Conservation (phyloP, 1,140 invertebrate genomes). For the Panagrolaimus sp. region DNA sequence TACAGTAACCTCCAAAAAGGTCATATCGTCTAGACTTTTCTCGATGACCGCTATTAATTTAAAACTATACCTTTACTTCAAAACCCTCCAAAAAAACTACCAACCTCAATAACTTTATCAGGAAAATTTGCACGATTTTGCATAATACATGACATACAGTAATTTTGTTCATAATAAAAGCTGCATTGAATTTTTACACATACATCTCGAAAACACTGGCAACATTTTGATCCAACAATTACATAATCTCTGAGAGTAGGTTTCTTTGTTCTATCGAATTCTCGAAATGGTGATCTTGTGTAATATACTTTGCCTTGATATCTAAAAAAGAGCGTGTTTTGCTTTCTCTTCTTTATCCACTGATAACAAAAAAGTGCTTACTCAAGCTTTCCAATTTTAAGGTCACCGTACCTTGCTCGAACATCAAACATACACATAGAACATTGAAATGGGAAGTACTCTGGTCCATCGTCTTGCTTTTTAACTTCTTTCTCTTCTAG, state of each 20-base stretch:
- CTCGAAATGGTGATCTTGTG: background rate
- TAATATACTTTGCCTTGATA: background rate
- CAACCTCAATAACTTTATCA: background rate
- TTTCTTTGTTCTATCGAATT: background rate
- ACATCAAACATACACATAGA: background rate
- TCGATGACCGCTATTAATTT: too few relatives aligned
- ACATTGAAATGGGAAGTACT: background rate
- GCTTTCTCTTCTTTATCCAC: background rate
- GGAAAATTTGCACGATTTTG: slow-evolving; percentile 3
- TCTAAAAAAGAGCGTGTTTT: background rate
- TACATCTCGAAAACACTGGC: background rate
- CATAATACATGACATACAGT: background rate
- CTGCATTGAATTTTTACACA: slow-evolving; percentile 8
- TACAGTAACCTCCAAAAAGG: too few relatives aligned
- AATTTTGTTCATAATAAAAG: background rate
- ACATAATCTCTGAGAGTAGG: background rate
- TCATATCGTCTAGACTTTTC: too few relatives aligned
- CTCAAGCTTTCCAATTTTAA: background rate
- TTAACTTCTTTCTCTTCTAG: too few relatives aligned
- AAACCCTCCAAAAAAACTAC: background rate
- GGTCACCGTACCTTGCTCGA: slow-evolving; percentile 5
- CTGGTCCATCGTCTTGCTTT: background rate
- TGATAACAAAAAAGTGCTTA: background rate
- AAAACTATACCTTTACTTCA: too few relatives aligned
- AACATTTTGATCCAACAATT: background rate